A percentile compares a stretch with the other conserved stretches of the same genome.
These are phyloP conservation scores for Sinocyclocheilus maitianheensis DNA, from an alignment of 2,113 vertebrate species.

Conservation along the genomic window DNA sequence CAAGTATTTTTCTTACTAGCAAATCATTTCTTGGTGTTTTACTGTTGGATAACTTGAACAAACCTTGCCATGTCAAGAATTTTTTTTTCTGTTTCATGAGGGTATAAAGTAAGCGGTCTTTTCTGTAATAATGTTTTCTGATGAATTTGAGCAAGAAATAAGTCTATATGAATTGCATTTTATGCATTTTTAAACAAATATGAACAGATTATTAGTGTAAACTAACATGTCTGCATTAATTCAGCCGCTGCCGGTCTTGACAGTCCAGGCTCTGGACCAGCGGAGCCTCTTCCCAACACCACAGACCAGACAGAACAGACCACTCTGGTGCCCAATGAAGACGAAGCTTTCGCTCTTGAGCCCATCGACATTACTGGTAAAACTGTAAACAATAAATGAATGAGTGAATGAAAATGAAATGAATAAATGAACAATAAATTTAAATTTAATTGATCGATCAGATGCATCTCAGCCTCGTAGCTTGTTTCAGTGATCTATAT, in stretches of 20 bases:
- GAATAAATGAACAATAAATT: no score
- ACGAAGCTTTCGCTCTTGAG: slow-evolving; percentile 96
- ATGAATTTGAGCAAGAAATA: no score
- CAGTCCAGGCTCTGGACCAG: slow-evolving; percentile 93
- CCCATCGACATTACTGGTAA: slow-evolving; percentile 98
- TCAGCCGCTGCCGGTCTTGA: slow-evolving; percentile 86
- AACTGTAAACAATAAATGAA: neutral
- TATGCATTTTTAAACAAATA: neutral
- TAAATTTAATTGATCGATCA: neutral
- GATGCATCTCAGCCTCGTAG: neutral
- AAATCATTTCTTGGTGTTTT: neutral
- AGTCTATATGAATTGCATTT: neutral
- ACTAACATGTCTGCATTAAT: neutral
- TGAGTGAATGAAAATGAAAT: no score
- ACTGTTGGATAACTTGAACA: neutral
- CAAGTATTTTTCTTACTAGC: neutral
- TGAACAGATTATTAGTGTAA: neutral
- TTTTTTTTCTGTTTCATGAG: neutral
- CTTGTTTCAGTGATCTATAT: neutral
- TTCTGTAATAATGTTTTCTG: neutral
- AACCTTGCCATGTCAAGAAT: neutral
- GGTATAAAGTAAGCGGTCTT: neutral
- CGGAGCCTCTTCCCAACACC: slow-evolving; percentile 91
- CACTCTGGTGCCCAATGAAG: slow-evolving; percentile 95
- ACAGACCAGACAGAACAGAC: slow-evolving; percentile 91